Conservation (phyloP, 2,888 invertebrate genomes). For the Barypeithes pellucidus region DNA sequence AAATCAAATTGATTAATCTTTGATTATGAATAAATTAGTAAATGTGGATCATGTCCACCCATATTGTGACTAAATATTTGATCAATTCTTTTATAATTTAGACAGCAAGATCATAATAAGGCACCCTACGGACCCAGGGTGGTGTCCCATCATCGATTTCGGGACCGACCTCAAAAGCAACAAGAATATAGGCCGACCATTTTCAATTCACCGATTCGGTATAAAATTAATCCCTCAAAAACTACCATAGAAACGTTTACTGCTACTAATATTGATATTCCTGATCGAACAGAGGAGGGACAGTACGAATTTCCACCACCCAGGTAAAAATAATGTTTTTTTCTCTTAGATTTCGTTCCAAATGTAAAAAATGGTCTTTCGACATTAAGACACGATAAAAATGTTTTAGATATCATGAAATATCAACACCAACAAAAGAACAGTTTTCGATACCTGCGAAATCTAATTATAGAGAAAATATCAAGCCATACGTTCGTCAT, state of each 20-base stretch:
- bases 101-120: slow-evolving; percentile 47
- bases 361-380: too few species aligned
- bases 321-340: slow-evolving; percentile 28
- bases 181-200: slow-evolving; percentile 18
- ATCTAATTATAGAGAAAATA: slow-evolving; percentile 26
- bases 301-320: slow-evolving; percentile 35
- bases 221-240: slow-evolving; percentile 59
- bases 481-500: slow-evolving; percentile 54
- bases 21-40: too few species aligned
- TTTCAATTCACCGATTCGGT: slow-evolving; percentile 18
- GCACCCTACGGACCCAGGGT: slow-evolving; percentile 43
- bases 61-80: neutral
- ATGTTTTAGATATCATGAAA: slow-evolving; percentile 41
- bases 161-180: slow-evolving; percentile 31
- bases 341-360: neutral
- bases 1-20: too few species aligned
- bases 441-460: slow-evolving; percentile 10
- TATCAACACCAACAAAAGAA: slow-evolving; percentile 37
- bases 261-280: slow-evolving; percentile 66
- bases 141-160: slow-evolving; percentile 26
- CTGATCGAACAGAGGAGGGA: slow-evolving; percentile 47
- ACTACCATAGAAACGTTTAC: slow-evolving; percentile 67
- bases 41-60: too few species aligned
- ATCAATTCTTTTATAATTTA: slow-evolving; percentile 17
- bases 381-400: neutral